Evolutionary conservation across 2,113 vertebrate genomes (phyloP).

Genomic region (Pterocles orientalis): DNA sequence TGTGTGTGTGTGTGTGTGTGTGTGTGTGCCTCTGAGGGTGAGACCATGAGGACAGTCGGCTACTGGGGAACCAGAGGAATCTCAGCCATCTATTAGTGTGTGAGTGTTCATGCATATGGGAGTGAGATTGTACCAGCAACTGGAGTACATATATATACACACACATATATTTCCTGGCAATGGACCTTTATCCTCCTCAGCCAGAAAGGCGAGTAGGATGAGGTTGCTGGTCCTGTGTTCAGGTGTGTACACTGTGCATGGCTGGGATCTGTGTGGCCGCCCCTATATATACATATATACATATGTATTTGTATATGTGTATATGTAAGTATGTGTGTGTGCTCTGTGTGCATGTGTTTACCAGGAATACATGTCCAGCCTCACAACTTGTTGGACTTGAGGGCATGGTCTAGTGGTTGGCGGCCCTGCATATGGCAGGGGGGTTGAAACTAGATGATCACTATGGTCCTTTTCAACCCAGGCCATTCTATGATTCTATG

Average conservation of each 20-base stretch:
- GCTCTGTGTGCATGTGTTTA: background rate
- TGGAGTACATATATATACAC: too few species aligned
- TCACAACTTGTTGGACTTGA: fast-evolving
- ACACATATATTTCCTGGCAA: background rate
- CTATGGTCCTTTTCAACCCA: too few species aligned
- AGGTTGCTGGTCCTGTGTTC: background rate
- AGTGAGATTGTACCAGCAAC: background rate
- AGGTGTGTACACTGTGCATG: background rate
- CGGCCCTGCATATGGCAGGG: too few species aligned
- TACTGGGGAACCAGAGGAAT: background rate
- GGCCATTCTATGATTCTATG: too few species aligned
- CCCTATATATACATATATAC: background rate
- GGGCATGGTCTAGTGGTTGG: too few species aligned
- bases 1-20: background rate
- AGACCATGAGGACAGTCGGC: background rate
- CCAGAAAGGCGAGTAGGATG: background rate
- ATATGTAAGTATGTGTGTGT: background rate
- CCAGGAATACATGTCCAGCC: background rate
- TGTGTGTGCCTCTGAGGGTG: background rate
- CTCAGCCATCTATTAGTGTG: background rate
- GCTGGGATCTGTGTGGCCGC: background rate
- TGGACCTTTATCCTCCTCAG: background rate
- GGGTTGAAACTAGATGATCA: too few species aligned
- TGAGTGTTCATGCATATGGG: background rate
- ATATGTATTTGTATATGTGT: too few species aligned